Conservation (phyloP, 1,140 invertebrate genomes). For the Drosophila repleta region DNA sequence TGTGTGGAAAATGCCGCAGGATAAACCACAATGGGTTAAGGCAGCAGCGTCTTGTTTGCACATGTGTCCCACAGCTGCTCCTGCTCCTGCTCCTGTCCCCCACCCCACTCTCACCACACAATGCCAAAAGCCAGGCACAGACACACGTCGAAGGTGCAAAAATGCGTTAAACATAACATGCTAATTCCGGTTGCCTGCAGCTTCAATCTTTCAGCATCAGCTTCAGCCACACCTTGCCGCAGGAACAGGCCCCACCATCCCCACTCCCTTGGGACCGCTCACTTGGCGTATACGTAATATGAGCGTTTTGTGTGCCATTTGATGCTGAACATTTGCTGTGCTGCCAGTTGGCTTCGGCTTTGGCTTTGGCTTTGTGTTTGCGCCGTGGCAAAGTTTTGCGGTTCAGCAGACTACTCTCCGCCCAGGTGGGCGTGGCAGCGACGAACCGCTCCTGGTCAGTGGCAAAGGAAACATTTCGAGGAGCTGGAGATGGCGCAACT, state of each 20-base stretch:
- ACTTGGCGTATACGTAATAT: constrained; percentile 58
- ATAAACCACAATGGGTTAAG: constrained; percentile 70
- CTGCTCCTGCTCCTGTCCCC: no score
- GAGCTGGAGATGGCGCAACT: background rate
- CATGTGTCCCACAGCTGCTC: constrained; percentile 49
- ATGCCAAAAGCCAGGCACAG: constrained; percentile 11
- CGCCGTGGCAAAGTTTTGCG: constrained; percentile 48
- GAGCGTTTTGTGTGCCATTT: constrained; percentile 75
- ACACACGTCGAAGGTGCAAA: constrained; percentile 69
- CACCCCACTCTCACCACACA: no score
- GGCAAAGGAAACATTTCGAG: background rate
- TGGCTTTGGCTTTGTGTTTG: constrained; percentile 34
- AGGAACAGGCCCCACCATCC: constrained; percentile 1
- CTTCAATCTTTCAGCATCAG: constrained; percentile 57
- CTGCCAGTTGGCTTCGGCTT: constrained; percentile 16
- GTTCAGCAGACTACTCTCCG: constrained; percentile 27
- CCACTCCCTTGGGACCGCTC: constrained; percentile 8
- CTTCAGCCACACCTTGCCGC: constrained; percentile 47
- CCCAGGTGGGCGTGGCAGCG: constrained; percentile 19
- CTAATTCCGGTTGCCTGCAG: constrained; percentile 72
- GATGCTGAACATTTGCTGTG: constrained; percentile 47
- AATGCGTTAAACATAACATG: constrained; percentile 81
- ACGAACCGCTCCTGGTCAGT: constrained; percentile 10
- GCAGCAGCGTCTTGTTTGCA: constrained; percentile 69
- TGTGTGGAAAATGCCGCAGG: constrained; percentile 72